Evolutionary conservation across 2,113 vertebrate genomes (phyloP).

Genomic region (Pyrgilauda ruficollis): DNA sequence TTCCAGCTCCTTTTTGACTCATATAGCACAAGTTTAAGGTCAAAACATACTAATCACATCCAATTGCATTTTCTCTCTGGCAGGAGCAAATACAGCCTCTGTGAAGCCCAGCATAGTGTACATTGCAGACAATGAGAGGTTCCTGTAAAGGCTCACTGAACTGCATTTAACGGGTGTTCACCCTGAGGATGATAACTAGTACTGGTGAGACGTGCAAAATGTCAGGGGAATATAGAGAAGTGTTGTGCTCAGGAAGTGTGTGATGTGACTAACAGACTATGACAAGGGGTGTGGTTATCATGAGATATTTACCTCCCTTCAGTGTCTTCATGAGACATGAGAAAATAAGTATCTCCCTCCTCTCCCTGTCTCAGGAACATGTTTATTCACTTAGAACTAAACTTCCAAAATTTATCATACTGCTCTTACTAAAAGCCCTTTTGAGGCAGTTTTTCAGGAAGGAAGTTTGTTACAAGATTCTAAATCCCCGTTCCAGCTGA

Average conservation of each 20-base stretch:
- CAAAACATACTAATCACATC: background rate
- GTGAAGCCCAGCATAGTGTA: background rate
- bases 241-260: conserved; percentile 62
- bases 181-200: conserved; percentile 49
- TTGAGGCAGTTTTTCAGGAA: conserved; percentile 23
- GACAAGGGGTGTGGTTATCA: conserved; percentile 72
- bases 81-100: conserved; percentile 18
- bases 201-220: conserved; percentile 72
- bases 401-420: background rate
- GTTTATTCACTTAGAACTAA: conserved; percentile 36
- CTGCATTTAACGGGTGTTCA: background rate
- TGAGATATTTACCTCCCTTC: conserved; percentile 63
- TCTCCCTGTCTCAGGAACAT: conserved; percentile 7
- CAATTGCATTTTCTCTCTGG: background rate
- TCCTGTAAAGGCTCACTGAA: conserved; percentile 34
- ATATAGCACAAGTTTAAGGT: background rate
- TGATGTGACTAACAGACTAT: conserved; percentile 75
- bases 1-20: conserved; percentile 11
- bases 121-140: background rate
- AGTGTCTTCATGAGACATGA: conserved; percentile 41
- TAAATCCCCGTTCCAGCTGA: background rate
- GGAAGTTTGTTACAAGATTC: background rate
- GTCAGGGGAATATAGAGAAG: conserved; percentile 67
- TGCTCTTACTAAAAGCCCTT: background rate
- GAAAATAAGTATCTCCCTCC: conserved; percentile 30